A percentile compares a stretch with the other conserved stretches of the same genome.
These are phyloP conservation scores for Chiridota heheva DNA, from an alignment of 35 echinoderm and acorn worm species.

Conservation along the genomic window DNA sequence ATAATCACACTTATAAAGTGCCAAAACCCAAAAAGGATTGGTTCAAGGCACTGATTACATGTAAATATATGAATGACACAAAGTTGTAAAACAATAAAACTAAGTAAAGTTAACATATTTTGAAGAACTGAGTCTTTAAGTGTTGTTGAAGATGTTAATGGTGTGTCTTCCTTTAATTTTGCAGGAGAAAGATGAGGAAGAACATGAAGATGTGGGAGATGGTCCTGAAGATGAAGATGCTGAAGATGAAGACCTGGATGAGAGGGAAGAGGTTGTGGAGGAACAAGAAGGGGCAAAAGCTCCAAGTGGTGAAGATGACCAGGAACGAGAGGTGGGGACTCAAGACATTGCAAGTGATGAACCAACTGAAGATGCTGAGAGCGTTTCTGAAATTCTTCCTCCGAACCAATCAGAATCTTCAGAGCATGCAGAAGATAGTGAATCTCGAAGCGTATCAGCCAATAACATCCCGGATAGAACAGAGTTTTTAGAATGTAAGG, in stretches of 20 bases:
- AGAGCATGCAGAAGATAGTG: neutral
- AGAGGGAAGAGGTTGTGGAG: neutral
- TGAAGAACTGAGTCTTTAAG: neutral
- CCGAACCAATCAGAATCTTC: neutral
- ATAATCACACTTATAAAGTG: neutral
- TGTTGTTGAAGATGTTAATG: neutral
- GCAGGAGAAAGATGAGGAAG: slow-evolving; percentile 5
- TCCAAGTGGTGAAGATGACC: neutral
- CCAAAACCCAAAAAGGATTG: neutral
- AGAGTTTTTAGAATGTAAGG: no score
- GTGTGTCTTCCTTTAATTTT: neutral
- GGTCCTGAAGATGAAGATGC: slow-evolving; percentile 37
- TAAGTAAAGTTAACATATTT: neutral
- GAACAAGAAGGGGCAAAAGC: neutral
- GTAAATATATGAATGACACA: neutral
- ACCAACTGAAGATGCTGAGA: slow-evolving; percentile 14
- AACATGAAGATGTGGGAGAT: slow-evolving; percentile 10
- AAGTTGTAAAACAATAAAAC: neutral
- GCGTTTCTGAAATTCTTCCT: neutral
- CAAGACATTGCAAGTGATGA: neutral
- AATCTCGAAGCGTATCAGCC: no score
- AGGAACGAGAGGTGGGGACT: neutral
- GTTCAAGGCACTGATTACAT: neutral
- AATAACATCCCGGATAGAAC: no score
- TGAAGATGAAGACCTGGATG: slow-evolving; percentile 23